Percentiles rank a stretch among this genome's conserved stretches.
These are phyloP conservation scores for Luehdorfia chinensis DNA, from an alignment of 1,140 invertebrate species.

Conservation along the genomic window DNA sequence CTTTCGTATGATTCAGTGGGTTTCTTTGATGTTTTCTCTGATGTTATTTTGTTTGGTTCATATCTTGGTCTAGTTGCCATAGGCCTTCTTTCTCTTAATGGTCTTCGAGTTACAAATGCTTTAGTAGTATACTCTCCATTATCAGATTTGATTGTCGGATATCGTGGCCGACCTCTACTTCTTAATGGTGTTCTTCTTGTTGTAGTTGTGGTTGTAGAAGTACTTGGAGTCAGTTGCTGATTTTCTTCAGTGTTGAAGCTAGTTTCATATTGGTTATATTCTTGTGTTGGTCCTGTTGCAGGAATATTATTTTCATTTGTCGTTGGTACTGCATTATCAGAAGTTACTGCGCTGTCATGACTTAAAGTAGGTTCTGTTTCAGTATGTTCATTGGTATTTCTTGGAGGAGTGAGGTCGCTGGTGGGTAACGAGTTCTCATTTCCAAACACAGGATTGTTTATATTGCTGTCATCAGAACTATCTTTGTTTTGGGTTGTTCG, in stretches of 20 bases:
- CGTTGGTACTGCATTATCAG: background rate
- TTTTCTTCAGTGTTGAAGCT: conserved; percentile 32
- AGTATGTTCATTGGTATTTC: conserved; percentile 11
- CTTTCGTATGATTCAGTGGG: conserved; percentile 55
- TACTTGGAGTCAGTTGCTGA: conserved; percentile 31
- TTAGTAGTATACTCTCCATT: conserved; percentile 57
- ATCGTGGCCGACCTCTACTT: conserved; percentile 58
- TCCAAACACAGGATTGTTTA: conserved; percentile 14
- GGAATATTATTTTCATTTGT: conserved; percentile 24
- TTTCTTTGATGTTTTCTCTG: conserved; percentile 66
- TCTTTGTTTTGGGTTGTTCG: conserved; percentile 34
- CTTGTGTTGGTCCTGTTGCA: conserved; percentile 28
- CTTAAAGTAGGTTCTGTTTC: conserved; percentile 7
- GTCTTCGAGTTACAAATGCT: conserved; percentile 59
- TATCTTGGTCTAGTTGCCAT: conserved; percentile 52
- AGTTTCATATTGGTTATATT: conserved; percentile 49
- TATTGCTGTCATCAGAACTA: conserved; percentile 19
- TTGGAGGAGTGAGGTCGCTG: conserved; percentile 20
- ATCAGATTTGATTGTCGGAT: conserved; percentile 54
- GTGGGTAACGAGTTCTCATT: background rate
- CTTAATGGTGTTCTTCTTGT: conserved; percentile 64
- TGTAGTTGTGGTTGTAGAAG: conserved; percentile 54
- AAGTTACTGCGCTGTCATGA: background rate
- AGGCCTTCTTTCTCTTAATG: conserved; percentile 69
- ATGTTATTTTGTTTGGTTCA: conserved; percentile 68